These are phyloP conservation scores for Paraplagusia blochii DNA, from an alignment of 2,113 vertebrate genomes.

Conservation along the genomic window DNA sequence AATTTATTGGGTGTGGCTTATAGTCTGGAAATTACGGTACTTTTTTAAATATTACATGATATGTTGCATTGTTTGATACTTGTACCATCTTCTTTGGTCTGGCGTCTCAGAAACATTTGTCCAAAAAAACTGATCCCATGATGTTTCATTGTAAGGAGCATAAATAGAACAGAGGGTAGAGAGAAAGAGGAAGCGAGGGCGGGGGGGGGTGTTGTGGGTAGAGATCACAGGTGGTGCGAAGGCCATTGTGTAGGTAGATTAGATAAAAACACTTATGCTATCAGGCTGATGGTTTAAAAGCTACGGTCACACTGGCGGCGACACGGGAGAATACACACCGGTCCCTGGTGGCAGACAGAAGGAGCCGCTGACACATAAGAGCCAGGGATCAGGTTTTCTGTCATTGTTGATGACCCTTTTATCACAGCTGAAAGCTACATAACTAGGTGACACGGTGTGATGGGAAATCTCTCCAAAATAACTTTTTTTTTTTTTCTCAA, in stretches of 20 bases:
- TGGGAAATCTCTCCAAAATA: constrained; percentile 45
- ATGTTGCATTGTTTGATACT: constrained; percentile 23
- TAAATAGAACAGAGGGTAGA: constrained; percentile 22
- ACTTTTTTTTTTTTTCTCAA: constrained; percentile 18
- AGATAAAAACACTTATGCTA: constrained; percentile 68
- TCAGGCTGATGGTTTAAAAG: constrained; percentile 66
- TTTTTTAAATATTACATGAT: constrained; percentile 23
- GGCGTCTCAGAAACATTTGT: constrained; percentile 39
- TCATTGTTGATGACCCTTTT: constrained; percentile 58
- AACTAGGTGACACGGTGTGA: constrained; percentile 48
- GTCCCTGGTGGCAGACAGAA: constrained; percentile 54
- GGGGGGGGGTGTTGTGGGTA: constrained; percentile 27
- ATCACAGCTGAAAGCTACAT: constrained; percentile 60
- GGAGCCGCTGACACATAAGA: constrained; percentile 65
- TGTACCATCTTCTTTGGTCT: constrained; percentile 27
- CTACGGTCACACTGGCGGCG: constrained; percentile 50
- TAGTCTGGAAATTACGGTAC: no score
- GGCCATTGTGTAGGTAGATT: constrained; percentile 60
- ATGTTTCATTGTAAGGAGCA: constrained; percentile 44
- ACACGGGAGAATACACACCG: constrained; percentile 57
- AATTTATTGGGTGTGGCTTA: no score
- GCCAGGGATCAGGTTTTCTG: constrained; percentile 58
- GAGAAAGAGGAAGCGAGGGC: not conserved
- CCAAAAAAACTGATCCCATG: constrained; percentile 55
- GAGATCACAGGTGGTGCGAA: constrained; percentile 37